Conservation (phyloP, 2,113 vertebrate genomes). For the Aegithalos caudatus region DNA sequence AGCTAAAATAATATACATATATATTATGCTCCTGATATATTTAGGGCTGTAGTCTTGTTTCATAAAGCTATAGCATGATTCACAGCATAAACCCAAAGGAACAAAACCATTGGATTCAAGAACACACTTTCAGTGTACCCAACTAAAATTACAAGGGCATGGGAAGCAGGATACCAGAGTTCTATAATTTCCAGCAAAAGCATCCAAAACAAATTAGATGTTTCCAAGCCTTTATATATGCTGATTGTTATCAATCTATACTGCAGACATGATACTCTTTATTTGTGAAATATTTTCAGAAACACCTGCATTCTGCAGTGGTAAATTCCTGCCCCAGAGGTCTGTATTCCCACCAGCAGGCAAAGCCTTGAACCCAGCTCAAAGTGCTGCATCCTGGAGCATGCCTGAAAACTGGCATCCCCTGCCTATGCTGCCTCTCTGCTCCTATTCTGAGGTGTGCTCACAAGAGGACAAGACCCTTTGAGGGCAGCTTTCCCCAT, state of each 20-base stretch:
- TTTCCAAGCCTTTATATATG: not conserved
- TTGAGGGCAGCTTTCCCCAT: not conserved
- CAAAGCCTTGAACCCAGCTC: not conserved
- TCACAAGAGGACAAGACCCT: not conserved
- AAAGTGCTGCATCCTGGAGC: not conserved
- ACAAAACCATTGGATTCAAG: not conserved
- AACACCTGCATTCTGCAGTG: not conserved
- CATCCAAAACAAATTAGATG: not conserved
- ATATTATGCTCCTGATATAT: conserved; percentile 16
- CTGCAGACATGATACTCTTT: not conserved
- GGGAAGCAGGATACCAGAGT: not conserved
- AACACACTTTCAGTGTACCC: not conserved
- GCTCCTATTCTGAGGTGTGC: not conserved
- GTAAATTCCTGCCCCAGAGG: not conserved
- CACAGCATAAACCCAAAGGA: not conserved
- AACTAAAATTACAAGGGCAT: not conserved
- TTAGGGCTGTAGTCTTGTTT: conserved; percentile 25
- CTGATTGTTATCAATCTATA: not conserved
- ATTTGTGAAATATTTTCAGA: not conserved
- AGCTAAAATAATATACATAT: conserved; percentile 8
- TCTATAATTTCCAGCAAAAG: not conserved
- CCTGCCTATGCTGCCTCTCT: not conserved
- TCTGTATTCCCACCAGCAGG: not conserved
- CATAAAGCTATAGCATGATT: not conserved
- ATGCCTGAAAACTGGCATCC: not conserved